Evolutionary conservation across 1,140 invertebrate species (phyloP), one percentile per base, ranked within the genome.

Genomic region (Monomorium pharaonis): DNA sequence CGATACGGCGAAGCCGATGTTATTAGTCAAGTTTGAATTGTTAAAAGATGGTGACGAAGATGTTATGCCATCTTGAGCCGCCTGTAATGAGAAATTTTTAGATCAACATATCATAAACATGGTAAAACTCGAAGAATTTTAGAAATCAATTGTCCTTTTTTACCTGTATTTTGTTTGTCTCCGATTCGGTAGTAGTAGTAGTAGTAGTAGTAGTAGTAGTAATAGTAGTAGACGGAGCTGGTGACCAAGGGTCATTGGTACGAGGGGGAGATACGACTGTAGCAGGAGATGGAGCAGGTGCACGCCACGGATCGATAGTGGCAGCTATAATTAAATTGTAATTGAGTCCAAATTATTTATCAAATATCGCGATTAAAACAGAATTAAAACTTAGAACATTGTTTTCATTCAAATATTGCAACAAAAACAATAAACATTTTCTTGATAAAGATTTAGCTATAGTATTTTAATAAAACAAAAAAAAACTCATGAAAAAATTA

Each of bases 231-330:
- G 93, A 91, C 49, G 94, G 89, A 58, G 93, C 91, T 27, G 93
- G 94, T 44, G 95, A 94, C 94, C 95, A 96, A 27, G 96, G 96
- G 90, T 96, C 96, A 47, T 91, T 78, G 1, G 91, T 88, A 75
- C 93, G 94, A 18, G 91, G 85, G 44, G 92, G 85, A 83, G 92
- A 90, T 30, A 89, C 86, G 30, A 92, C 88, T n/a, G 92, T 89
- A 56, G 86, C 85, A 2, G 91, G 85, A 10, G 91, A 88, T 44
- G 92, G 74, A 67, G 89, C 86, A 37, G 92, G 81, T 65, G 93
- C 93, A 86, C 95, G 94, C 96, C 97, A 97, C 3, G 96, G 96
- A 94, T 97, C 97, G 56, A 94, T 72, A 54, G 86, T 10, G 62
- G 86, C 86, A 18, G 85, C 89, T 90, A n/a, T 37, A 72, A 76